Conservation (phyloP, 1,140 invertebrate genomes). For the Chrysomallon squamiferum region DNA sequence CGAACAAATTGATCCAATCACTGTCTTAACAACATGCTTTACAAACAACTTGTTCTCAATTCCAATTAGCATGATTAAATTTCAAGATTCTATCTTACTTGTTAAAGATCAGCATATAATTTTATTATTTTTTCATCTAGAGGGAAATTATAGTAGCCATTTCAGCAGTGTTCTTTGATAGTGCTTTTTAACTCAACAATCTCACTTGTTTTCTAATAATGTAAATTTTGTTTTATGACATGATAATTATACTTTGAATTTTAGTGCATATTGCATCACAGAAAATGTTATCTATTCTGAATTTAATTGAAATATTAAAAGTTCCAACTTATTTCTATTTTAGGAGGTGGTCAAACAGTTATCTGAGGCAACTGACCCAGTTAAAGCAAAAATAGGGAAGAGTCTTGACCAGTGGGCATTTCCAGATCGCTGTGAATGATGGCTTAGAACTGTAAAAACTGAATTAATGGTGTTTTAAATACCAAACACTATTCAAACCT, state of each 20-base stretch:
- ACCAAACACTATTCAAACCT: background rate
- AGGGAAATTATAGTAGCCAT: background rate
- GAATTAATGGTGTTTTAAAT: background rate
- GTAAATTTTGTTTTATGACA: background rate
- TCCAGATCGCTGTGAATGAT: slow-evolving; percentile 51
- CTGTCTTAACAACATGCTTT: background rate
- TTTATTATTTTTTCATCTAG: background rate
- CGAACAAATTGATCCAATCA: background rate
- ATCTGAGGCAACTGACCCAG: slow-evolving; percentile 41
- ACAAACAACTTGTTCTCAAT: background rate
- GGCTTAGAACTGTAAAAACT: background rate
- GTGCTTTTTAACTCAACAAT: background rate
- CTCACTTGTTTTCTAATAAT: background rate
- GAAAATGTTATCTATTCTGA: background rate
- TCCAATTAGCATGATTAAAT: too few species aligned
- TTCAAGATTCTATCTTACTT: background rate
- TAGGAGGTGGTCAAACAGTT: slow-evolving; percentile 51
- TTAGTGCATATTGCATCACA: background rate
- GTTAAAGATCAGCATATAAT: background rate
- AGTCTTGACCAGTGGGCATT: slow-evolving; percentile 53
- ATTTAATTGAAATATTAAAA: background rate
- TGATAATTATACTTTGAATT: background rate
- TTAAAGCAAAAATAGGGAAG: slow-evolving; percentile 51
- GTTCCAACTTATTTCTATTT: slow-evolving; percentile 8
- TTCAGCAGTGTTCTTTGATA: background rate